Base-by-base conservation (phyloP, 1,140 invertebrate species). In the Meloidogyne exigua region DNA sequence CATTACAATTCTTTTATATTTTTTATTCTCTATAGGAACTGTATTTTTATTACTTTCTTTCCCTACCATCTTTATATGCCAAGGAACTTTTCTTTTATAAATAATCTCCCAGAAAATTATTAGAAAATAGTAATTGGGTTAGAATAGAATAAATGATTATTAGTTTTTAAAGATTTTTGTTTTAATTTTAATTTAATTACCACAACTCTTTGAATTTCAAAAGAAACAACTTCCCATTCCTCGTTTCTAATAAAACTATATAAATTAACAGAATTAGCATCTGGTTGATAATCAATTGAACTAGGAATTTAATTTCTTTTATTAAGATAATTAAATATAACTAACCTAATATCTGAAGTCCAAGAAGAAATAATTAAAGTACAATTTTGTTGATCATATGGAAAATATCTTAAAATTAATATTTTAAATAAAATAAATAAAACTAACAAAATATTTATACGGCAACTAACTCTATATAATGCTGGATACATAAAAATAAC, bases 401-500 rank as follows among this genome's bases (percentile, higher is more conserved):
- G 85, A 75, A 87, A 87, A 66, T 80, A 87, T 57, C 84, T 83
- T n/a, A n/a, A n/a, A 65, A 25, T 12, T 28, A 75, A 28, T n/a
- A n/a, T n/a, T 21, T 72, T 12, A 18, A 21, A 12, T 68, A 44
- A n/a, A 23, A 79, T 81, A 1, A 25, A 82, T 25, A 64, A 36
- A 66, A 44, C 18, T 13, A 23, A 83, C 82, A 82, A 70, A 72
- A 86, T 86, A 75, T 86, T 83, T 32, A 86, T 84, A 42, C 84
- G 78, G 77, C 85, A 87, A 68, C 82, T 87, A 32, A 68, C 84
- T 75, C 84, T 76, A 68, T 86, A 86, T 49, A 86, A 63, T 65
- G 86, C 86, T 10, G 85, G 85, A 80, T 87, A 86, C 85, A 87
- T 87, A 70, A 87, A 87, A 69, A 82, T 87, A 15, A 86, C 76